Evolutionary conservation across 2,797 vertebrate genomes (phyloP).

Genomic region (Helostoma temminkii): DNA sequence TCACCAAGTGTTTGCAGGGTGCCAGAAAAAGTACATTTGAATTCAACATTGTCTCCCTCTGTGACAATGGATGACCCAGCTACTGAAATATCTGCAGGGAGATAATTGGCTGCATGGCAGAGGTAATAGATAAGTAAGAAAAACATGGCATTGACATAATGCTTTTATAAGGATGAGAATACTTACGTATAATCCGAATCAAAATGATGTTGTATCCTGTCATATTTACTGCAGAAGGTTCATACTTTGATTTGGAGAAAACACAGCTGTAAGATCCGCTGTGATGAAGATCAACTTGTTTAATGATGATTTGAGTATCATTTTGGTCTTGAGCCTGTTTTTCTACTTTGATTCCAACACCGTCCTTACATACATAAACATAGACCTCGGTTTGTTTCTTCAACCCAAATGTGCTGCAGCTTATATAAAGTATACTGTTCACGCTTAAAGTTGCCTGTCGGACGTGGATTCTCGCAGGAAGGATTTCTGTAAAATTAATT

Average conservation of each 20-base stretch:
- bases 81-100: conserved; percentile 56
- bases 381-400: accelerated
- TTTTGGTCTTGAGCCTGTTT: accelerated
- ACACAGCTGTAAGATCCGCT: conserved; percentile 68
- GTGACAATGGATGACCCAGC: background rate
- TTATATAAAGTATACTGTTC: conserved; percentile 43
- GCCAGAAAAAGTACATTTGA: conserved; percentile 49
- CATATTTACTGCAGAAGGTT: background rate
- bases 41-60: conserved; percentile 26
- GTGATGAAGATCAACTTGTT: background rate
- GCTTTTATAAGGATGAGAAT: background rate
- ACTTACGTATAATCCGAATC: conserved; percentile 60
- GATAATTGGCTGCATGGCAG: conserved; percentile 48
- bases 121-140: conserved; percentile 9
- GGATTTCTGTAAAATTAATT: conserved; percentile 6
- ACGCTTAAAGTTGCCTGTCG: conserved; percentile 36
- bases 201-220: conserved; percentile 16
- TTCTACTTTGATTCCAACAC: accelerated
- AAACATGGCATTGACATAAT: background rate
- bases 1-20: conserved; percentile 19
- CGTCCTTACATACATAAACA: conserved; percentile 63
- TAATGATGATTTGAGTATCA: conserved; percentile 16
- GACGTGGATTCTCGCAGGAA: conserved; percentile 49
- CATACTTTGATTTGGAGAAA: background rate
- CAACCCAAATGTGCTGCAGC: conserved; percentile 50